Conservation (phyloP, 2,888 invertebrate genomes). For the Tenthredo mesomela region DNA sequence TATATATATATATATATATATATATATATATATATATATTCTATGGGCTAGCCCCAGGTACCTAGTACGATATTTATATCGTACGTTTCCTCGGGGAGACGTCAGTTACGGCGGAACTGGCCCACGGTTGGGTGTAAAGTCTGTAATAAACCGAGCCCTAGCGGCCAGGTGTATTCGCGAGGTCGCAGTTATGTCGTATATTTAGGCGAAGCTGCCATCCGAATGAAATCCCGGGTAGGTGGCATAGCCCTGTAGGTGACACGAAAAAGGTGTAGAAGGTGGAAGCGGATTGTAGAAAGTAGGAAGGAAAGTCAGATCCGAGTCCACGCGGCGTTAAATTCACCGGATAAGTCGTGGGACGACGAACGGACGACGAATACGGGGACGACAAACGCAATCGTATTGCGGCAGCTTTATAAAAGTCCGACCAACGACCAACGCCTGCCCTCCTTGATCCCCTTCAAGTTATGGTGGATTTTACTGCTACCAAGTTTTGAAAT, state of each 20-base stretch:
- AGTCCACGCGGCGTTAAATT: constrained; percentile 38
- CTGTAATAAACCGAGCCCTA: constrained; percentile 51
- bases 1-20: neutral
- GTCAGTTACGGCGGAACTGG: constrained; percentile 41
- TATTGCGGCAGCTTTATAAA: constrained; percentile 52
- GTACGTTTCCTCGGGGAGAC: constrained; percentile 51
- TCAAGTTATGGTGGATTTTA: constrained; percentile 53
- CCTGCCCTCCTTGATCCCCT: constrained; percentile 47
- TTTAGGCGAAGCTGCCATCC: constrained; percentile 37
- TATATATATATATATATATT: neutral
- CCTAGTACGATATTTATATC: constrained; percentile 48
- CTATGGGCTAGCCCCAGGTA: constrained; percentile 3
- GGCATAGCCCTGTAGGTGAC: constrained; percentile 29
- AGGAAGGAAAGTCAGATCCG: constrained; percentile 10
- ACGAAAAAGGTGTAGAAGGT: constrained; percentile 42
- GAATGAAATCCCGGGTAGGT: constrained; percentile 50
- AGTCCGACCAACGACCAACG: constrained; percentile 39
- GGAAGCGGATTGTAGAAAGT: constrained; percentile 16
- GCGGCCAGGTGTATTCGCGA: constrained; percentile 47
- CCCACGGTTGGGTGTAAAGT: constrained; percentile 48
- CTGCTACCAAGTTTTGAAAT: constrained; percentile 50
- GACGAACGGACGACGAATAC: constrained; percentile 36
- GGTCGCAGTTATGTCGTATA: constrained; percentile 52
- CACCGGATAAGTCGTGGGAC: constrained; percentile 46
- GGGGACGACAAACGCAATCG: constrained; percentile 36